Conservation (phyloP, 2,113 vertebrate genomes). For the Cephalopholis sonnerati region DNA sequence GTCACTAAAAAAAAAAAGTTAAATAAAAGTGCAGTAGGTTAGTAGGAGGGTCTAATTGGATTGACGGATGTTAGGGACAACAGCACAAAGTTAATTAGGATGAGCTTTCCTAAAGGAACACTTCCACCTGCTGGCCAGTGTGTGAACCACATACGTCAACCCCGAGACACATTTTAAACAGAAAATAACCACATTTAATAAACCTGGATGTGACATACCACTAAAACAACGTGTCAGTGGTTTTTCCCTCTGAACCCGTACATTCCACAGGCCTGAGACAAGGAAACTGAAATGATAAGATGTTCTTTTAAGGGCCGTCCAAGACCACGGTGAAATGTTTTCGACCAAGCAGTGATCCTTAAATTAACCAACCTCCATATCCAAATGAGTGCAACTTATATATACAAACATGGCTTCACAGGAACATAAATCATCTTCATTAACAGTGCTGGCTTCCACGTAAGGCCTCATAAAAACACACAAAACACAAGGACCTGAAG, state of each 20-base stretch:
- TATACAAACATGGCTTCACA: conserved; percentile 43
- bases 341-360: conserved; percentile 18
- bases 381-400: conserved; percentile 53
- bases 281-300: neutral
- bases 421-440: conserved; percentile 30
- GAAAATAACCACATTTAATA: neutral
- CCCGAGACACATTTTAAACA: conserved; percentile 5
- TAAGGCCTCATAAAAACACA: conserved; percentile 64
- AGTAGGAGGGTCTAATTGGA: conserved; percentile 10
- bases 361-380: conserved; percentile 24
- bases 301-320: neutral
- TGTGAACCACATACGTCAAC: conserved; percentile 14
- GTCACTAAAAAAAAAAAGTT: conserved; percentile 58
- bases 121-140: conserved; percentile 30
- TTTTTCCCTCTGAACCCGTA: conserved; percentile 42
- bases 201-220: conserved; percentile 13
- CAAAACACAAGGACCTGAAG: conserved; percentile 47
- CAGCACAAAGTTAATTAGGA: neutral
- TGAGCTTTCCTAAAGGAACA: neutral
- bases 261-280: conserved; percentile 27
- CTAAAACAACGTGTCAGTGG: conserved; percentile 2
- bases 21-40: conserved; percentile 60
- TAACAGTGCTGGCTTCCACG: conserved; percentile 60
- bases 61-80: neutral
- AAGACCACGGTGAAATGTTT: neutral